Conservation (phyloP, 1,140 invertebrate species). For the Atta texana region DNA sequence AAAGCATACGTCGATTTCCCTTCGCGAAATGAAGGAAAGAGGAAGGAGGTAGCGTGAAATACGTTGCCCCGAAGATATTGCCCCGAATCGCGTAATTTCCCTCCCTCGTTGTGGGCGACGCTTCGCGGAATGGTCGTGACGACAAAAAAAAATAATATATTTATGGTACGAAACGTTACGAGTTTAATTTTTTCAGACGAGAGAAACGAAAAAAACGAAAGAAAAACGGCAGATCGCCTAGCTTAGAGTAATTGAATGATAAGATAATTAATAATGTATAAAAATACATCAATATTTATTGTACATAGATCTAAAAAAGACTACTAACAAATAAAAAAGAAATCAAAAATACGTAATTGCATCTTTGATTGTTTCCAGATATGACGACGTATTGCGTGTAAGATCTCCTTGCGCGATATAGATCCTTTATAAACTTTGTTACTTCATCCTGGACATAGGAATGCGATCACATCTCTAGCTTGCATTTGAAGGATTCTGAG, state of each 20-base stretch:
- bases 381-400: background rate
- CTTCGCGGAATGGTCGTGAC: conserved; percentile 77
- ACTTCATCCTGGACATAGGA: conserved; percentile 35
- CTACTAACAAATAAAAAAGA: conserved; percentile 86
- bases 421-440: background rate
- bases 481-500: background rate
- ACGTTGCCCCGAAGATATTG: conserved; percentile 55
- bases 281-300: conserved; percentile 86
- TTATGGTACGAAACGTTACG: conserved; percentile 78
- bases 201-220: conserved; percentile 70
- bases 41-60: background rate
- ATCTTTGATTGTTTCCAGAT: conserved; percentile 10
- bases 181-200: conserved; percentile 79
- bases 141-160: conserved; percentile 78
- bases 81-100: conserved; percentile 69
- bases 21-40: conserved; percentile 51
- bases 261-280: conserved; percentile 84
- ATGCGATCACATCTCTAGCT: conserved; percentile 2
- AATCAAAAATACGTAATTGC: conserved; percentile 78
- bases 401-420: background rate
- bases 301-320: conserved; percentile 86
- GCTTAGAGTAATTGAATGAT: conserved; percentile 81
- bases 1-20: conserved; percentile 50
- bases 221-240: conserved; percentile 76
- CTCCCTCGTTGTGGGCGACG: conserved; percentile 70